phyloP scores from a whole-genome alignment of 2,797 vertebrate species.

The Choloepus didactylus region DNA sequence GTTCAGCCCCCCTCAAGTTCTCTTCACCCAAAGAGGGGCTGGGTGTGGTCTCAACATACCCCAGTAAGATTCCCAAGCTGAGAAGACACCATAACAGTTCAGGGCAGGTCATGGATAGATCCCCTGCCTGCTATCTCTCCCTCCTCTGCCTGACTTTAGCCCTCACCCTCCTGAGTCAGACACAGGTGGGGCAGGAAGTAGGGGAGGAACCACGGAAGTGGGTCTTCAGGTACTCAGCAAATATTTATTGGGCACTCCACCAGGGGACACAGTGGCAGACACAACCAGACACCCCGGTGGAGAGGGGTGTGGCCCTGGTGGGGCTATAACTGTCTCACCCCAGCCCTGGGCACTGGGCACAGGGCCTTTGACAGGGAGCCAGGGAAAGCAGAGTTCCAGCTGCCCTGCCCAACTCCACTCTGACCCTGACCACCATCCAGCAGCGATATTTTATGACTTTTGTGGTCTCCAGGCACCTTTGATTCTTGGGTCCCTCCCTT shows the following conservation, averaged over 20 bases:
- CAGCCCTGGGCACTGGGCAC: not conserved
- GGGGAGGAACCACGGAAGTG: not conserved
- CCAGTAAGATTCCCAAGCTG: not conserved
- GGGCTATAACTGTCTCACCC: not conserved
- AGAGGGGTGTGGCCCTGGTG: not conserved
- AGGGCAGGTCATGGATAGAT: not conserved
- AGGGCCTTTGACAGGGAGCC: slow-evolving; percentile 90
- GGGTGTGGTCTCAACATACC: slow-evolving; percentile 63
- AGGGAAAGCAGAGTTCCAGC: slow-evolving; percentile 88
- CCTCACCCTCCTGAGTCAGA: slow-evolving; percentile 53
- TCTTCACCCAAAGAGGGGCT: slow-evolving; percentile 62
- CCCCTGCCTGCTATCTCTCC: not conserved
- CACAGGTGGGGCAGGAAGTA: not conserved
- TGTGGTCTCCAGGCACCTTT: slow-evolving; percentile 90
- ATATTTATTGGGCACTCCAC: not conserved
- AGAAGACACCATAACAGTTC: not conserved
- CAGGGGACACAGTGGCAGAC: not conserved
- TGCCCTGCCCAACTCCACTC: not conserved
- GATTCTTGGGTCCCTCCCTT: not conserved
- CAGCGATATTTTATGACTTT: slow-evolving; percentile 92
- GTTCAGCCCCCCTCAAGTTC: not conserved
- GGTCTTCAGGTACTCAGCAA: not conserved
- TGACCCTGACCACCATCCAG: not conserved
- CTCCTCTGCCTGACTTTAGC: slow-evolving; percentile 4
- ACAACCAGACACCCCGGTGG: not conserved